Base-by-base conservation (phyloP, 2,797 vertebrate species). In the Diplodus puntazzo region DNA sequence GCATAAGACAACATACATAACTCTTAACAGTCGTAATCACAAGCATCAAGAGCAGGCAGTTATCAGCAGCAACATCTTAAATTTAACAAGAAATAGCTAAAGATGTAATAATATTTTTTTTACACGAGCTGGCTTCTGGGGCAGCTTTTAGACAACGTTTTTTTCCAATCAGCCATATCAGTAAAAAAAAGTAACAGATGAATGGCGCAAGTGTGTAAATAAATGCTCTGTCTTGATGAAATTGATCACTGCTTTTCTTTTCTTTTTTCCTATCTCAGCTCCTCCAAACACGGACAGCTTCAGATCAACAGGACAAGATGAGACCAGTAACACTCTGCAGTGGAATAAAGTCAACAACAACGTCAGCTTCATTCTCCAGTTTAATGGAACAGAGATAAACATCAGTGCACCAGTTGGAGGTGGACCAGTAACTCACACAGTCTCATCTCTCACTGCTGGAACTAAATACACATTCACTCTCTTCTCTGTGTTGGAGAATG, bases 401-500 rank as follows among this genome's bases (percentile, higher is more conserved):
- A 61, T 78, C 57, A 11, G 0, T 46, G 54, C 75, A 68, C 25
- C 69, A 27, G 11, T 0, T 61, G 79, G 55, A 67, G 14, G 18
- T 20, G 63, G 63, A 42, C 11, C 62, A 65, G 42, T 74, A 54
- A 65, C 20, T 57, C 42, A 74, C 50, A 64, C 62, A 30, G 62
- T 74, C 43, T 57, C 72, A 39, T 49, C 45, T 57, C 72, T 74
- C 25, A 58, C 52, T 74, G 25, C 61, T 58, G 72, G 52, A 58
- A 57, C 61, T 65, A 6, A 7, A 63, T 63, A 63, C 49, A 11
- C 49, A 4, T 52, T 52, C 20, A n/a, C 20, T 52, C 20, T 52
- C 49, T 52, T 52, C 20, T 52, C 49, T 52, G 49, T 52, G 20
- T 52, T n/a, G 21, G n/a, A 52, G n/a, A 52, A 52, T 20, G 20